Evolutionary conservation across 2,113 vertebrate genomes (phyloP), one percentile per base, ranked within the genome.

Genomic region (Stigmatopora argus): DNA sequence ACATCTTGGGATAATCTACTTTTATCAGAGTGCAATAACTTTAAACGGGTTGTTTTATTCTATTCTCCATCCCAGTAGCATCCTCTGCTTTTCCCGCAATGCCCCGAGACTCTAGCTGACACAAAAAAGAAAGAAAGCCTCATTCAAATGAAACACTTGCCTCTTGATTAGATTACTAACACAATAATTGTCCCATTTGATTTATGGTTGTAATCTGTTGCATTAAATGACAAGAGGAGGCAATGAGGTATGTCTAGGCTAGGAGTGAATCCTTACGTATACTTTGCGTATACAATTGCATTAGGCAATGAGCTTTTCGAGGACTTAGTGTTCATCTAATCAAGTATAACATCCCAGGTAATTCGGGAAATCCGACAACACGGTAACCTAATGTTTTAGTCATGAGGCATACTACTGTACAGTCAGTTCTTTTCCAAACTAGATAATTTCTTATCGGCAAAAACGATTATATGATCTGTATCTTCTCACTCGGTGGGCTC

Each of bases 161-260:
- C 80, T 79, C 82, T 68, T 87, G 86, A 90, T 89, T 88, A 84
- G 86, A 85, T 89, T 90, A 84, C 70, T 71, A 77, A 72, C 48
- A 79, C 79, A 86, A 81, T 89, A 84, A 90, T 90, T 89, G 87
- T 87, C 85, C 58, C 44, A 75, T 64, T 75, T 89, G 88, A 90
- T 90, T 90, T 89, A 89, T 86, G 83, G 69, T 53, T 47, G 80
- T 82, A 83, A 90, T 89, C 87, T 87, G 83, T 88, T 82, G 70
- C 80, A 81, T 71, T 74, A 82, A 74, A 71, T 66, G 69, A 71
- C 80, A 18, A 55, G 15, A 67, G 59, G 66, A 66, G 77, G 74
- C 82, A 72, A 72, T 70, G 66, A 78, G 72, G 76, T 78, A 62
- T 72, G 64, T 21, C 64, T 73, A 35, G 17, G 38, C n/a, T 21